Conservation (phyloP, 1,140 invertebrate species). For the Heterodera schachtii region DNA sequence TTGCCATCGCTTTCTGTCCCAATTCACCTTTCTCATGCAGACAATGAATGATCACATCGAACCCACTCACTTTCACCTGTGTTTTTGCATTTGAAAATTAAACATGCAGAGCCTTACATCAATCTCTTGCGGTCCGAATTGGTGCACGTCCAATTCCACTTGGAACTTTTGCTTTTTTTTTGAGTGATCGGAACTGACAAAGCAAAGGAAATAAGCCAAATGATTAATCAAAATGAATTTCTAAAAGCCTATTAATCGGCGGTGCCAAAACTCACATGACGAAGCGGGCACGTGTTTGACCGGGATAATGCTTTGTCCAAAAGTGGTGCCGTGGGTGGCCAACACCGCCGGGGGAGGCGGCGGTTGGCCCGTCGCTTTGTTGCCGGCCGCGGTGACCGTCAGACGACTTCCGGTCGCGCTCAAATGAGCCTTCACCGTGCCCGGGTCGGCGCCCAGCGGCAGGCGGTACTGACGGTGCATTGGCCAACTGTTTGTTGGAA, state of each 20-base stretch:
- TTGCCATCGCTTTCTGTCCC: no score
- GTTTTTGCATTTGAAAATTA: background rate
- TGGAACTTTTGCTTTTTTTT: background rate
- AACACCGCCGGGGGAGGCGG: background rate
- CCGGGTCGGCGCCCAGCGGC: background rate
- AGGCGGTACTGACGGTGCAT: background rate
- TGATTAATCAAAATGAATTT: background rate
- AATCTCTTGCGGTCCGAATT: background rate
- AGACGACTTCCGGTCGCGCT: background rate
- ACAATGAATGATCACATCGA: slow-evolving; percentile 21
- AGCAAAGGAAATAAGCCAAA: background rate
- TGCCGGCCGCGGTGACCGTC: background rate
- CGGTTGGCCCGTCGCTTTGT: background rate
- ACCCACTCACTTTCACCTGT: slow-evolving; percentile 8
- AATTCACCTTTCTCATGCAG: slow-evolving; percentile 13
- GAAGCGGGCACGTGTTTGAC: background rate
- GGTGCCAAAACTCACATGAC: background rate
- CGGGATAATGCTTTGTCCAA: background rate
- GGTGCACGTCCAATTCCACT: background rate
- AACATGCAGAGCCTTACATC: background rate
- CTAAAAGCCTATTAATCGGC: background rate
- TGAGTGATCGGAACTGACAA: background rate
- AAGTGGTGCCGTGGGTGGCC: background rate
- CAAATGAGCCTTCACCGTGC: background rate
- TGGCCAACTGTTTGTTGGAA: background rate